Base-by-base conservation (phyloP, 1,140 invertebrate species). In the Metopolophium dirhodum region DNA sequence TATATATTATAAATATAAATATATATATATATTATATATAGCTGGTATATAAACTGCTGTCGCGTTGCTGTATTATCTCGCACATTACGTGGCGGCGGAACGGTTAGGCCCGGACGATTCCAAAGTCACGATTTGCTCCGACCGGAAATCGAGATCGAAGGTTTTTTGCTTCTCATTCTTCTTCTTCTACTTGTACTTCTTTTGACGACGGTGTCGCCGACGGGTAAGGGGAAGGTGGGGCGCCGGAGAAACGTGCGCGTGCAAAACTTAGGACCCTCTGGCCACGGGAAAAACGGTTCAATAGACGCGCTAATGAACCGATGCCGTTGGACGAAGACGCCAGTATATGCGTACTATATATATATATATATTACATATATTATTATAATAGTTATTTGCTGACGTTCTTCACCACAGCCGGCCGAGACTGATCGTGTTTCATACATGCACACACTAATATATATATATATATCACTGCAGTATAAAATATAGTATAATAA, bases 271-370 rank as follows among this genome's bases (percentile, higher is more conserved):
- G 18, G 22, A 89, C 49, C 87, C 87, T 54, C 87, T 22, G 14
- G 30, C 87, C 87, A 51, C 87, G 87, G 35, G 14, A 35, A 86
- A 89, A 89, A 89, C n/a, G 35, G 49, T 23, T 89, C 87, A 89
- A 89, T 89, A 89, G 87, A 89, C 87, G n/a, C 49, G 49, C 87
- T 89, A 89, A 89, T 89, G 87, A 89, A 89, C 87, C 87, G 49
- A 23, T 49, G n/a, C n/a, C n/a, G 49, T 37, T 20, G 22, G n/a
- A 8, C 30, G 86, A 83, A 41, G 82, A 83, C 20, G n/a, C 61
- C 4, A 68, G n/a, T 68, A n/a, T 68, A 68, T 68, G 30, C 57
- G 26, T 61, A 68, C 6, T 18, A 68, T n/a, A 68, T 18, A 68
- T n/a, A 68, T 18, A n/a, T 30, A 30, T 30, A 68, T 30, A 68